Conservation (phyloP, 2,113 vertebrate genomes). For the Eurystomus gularis region DNA sequence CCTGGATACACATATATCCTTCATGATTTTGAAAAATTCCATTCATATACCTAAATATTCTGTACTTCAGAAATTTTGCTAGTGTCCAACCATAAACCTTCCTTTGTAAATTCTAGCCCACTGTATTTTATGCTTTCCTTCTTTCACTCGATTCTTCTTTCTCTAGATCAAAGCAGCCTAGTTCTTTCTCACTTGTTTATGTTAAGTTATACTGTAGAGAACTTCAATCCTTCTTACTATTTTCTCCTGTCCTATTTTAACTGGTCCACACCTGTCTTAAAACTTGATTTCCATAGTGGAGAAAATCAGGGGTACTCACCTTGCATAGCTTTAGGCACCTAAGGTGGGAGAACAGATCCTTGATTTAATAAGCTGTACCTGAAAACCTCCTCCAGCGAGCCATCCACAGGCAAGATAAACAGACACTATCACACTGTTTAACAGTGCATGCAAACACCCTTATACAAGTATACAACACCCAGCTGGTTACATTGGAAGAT, state of each 20-base stretch:
- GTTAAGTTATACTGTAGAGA: neutral
- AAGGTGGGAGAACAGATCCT: neutral
- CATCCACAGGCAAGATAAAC: neutral
- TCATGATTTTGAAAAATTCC: neutral
- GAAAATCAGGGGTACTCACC: neutral
- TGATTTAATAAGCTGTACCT: neutral
- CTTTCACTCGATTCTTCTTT: neutral
- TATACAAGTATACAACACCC: neutral
- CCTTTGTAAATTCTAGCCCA: neutral
- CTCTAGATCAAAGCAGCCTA: neutral
- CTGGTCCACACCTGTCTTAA: neutral
- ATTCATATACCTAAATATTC: neutral
- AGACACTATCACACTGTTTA: neutral
- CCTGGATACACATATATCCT: neutral
- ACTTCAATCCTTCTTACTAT: neutral
- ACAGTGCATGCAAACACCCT: neutral
- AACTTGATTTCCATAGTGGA: neutral
- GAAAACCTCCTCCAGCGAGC: neutral
- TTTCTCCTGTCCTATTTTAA: neutral
- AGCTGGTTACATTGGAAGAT: neutral
- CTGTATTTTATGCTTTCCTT: neutral
- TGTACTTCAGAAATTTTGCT: neutral
- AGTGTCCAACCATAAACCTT: neutral
- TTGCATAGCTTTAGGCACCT: neutral
- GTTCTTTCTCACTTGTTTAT: neutral